phyloP scores from a whole-genome alignment of 2,113 vertebrate genomes.

The Castor canadensis region DNA sequence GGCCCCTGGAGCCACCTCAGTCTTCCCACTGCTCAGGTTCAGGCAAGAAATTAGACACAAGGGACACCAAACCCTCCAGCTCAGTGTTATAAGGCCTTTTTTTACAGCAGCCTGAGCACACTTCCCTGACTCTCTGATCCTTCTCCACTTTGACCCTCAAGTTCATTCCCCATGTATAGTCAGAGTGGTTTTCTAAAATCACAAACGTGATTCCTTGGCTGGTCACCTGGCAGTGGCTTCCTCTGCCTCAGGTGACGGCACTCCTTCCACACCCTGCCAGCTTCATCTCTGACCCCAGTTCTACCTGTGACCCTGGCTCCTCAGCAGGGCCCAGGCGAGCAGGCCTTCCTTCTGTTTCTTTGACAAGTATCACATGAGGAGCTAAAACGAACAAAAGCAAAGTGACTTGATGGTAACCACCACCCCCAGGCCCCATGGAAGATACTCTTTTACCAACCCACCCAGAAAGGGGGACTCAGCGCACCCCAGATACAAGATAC shows the following conservation, averaged over 20 bases:
- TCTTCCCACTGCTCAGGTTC: neutral
- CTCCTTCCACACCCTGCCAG: accelerated
- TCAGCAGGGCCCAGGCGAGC: too few relatives aligned
- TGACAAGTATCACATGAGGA: too few relatives aligned
- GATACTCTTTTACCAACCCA: too few relatives aligned
- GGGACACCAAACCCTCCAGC: accelerated
- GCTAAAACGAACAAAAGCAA: neutral
- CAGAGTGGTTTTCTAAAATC: neutral
- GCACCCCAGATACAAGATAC: accelerated
- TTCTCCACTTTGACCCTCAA: accelerated
- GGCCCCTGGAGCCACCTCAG: neutral
- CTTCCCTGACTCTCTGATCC: neutral
- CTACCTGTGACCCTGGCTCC: neutral
- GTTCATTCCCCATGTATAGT: neutral
- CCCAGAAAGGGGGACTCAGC: too few relatives aligned
- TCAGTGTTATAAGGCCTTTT: too few relatives aligned
- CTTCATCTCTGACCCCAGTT: neutral
- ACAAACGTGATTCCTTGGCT: accelerated
- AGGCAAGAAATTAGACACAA: too few relatives aligned
- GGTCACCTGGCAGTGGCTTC: neutral
- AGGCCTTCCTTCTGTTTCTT: neutral
- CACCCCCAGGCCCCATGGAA: accelerated
- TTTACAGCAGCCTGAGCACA: accelerated
- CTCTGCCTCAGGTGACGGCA: accelerated
- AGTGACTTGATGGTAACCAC: accelerated